phyloP scores from a whole-genome alignment of 2,888 invertebrate genomes.

The Drosophila heteroneura region DNA sequence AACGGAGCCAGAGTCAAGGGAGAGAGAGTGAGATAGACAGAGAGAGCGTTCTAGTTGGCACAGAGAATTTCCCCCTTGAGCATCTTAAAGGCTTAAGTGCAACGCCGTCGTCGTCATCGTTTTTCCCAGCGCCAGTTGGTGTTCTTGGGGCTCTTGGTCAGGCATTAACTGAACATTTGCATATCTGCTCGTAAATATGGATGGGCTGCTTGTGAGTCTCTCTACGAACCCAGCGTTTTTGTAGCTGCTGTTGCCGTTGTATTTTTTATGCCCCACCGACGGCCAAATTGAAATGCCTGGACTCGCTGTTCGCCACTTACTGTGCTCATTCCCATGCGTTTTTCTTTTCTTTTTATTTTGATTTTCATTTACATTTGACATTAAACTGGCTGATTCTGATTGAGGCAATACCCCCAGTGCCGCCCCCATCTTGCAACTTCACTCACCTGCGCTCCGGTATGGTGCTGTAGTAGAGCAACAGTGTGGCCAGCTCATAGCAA shows the following conservation, averaged over 20 bases:
- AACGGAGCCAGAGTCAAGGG: neutral
- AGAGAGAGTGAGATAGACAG: constrained; percentile 14
- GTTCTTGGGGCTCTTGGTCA: constrained; percentile 46
- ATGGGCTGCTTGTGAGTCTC: constrained; percentile 65
- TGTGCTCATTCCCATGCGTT: constrained; percentile 80
- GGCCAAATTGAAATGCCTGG: constrained; percentile 74
- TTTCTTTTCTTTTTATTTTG: neutral
- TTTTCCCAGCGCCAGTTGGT: constrained; percentile 71
- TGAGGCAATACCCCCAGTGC: constrained; percentile 46
- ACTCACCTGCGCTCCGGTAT: constrained; percentile 88
- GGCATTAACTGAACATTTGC: constrained; percentile 76
- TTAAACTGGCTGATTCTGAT: constrained; percentile 78
- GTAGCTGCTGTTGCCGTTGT: neutral
- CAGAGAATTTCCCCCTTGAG: constrained; percentile 19
- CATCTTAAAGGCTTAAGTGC: constrained; percentile 78
- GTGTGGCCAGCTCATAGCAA: constrained; percentile 89
- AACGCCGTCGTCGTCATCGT: constrained; percentile 36
- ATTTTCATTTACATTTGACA: constrained; percentile 62
- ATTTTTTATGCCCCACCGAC: constrained; percentile 18
- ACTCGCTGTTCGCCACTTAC: constrained; percentile 35
- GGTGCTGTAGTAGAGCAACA: constrained; percentile 90
- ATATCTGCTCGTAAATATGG: constrained; percentile 81
- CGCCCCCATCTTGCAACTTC: constrained; percentile 14
- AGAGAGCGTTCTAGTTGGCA: constrained; percentile 23
- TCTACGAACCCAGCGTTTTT: constrained; percentile 54